Conservation (phyloP, 2,113 vertebrate genomes). For the Chaetodon trifascialis region DNA sequence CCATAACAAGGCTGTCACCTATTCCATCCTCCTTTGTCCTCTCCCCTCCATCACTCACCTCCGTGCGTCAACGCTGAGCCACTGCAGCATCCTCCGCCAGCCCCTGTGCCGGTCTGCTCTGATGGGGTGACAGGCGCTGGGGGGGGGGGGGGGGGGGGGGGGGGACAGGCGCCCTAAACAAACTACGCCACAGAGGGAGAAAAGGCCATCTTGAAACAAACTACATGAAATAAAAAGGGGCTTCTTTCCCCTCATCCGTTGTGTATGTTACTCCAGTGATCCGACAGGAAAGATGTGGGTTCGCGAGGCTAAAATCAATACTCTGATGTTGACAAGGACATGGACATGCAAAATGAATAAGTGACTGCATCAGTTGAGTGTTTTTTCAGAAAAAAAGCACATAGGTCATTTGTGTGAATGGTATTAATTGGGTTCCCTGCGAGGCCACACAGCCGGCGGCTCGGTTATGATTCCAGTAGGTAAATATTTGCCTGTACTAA, state of each 20-base stretch:
- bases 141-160: background rate
- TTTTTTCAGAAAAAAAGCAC: conserved; percentile 6
- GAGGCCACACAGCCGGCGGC: conserved; percentile 76
- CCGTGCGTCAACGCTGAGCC: conserved; percentile 67
- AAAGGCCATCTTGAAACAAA: background rate
- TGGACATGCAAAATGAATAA: conserved; percentile 27
- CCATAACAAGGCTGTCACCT: conserved; percentile 78
- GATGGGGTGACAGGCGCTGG: conserved; percentile 7
- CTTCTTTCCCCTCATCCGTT: background rate
- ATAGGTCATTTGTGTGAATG: conserved; percentile 77
- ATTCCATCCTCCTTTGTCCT: conserved; percentile 81
- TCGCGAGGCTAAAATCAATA: conserved; percentile 36
- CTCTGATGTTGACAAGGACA: conserved; percentile 21
- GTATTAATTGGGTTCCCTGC: conserved; percentile 82
- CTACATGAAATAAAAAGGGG: conserved; percentile 9
- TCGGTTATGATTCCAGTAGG: conserved; percentile 84
- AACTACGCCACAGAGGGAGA: conserved; percentile 5
- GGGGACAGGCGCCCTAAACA: conserved; percentile 22
- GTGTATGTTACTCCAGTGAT: background rate
- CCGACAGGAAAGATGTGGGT: background rate
- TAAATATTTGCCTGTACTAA: conserved; percentile 85
- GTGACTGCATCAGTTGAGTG: conserved; percentile 18
- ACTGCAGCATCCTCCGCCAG: conserved; percentile 72
- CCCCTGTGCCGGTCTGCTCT: conserved; percentile 26
- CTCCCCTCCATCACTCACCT: conserved; percentile 79